Base-by-base conservation (phyloP, 2,113 vertebrate species). In the Larimichthys polyactis region DNA sequence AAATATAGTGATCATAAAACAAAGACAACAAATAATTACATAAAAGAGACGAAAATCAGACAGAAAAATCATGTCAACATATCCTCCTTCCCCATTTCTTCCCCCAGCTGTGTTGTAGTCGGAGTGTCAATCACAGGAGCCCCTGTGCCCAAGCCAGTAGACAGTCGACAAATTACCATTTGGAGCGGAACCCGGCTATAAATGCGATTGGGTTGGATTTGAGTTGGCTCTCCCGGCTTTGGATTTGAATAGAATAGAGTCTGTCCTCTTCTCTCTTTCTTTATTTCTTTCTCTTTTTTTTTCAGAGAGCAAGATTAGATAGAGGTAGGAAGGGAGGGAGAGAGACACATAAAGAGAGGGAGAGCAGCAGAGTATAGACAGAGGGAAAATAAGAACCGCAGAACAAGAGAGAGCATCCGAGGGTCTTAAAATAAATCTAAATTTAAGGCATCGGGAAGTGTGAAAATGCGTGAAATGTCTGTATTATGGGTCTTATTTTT, bases 211-310 rank as follows among this genome's bases (percentile, higher is more conserved):
- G 83, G 64, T 71, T 73, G 83, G 86, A 90, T 89, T 88, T 78
- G 82, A 82, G 74, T 89, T 82, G 77, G 71, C 82, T 84, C 69
- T 78, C 77, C 70, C 66, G 11, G 87, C 82, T 90, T 88, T 87
- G 71, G 89, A 82, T 87, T 86, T 88, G 72, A 89, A 91, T 77
- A 82, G 74, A 91, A 91, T 89, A 75, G 84, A 91, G 70, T 90
- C 82, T 68, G 79, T 82, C 79, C 69, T 73, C 43, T 59, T 46
- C 46, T n/a, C 3, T n/a, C 11, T 79, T 24, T 81, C 11, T 85
- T n/a, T 67, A 19, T 71, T 49, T 64, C 64, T 70, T 74, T 65
- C 29, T 29, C n/a, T 55, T 58, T 29, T 24, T 16, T 16, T 29
- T 90, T 85, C 81, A 82, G 81, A 87, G 79, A 81, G 79, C 78